Conservation (phyloP, 2,888 invertebrate species). For the Pterostichus madidus region DNA sequence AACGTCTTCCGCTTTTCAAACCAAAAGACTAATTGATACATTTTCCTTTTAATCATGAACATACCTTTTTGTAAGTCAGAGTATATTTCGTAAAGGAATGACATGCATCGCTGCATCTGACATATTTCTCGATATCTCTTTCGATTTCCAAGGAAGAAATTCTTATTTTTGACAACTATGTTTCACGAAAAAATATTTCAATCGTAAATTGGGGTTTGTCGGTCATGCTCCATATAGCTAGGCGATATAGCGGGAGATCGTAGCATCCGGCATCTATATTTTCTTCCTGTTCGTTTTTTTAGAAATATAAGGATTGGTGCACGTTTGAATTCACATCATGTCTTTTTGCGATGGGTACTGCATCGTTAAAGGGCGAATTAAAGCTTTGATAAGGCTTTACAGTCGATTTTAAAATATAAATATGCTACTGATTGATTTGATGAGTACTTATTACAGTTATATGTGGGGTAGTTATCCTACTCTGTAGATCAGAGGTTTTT, state of each 20-base stretch:
- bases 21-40: not conserved
- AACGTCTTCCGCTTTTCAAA: not conserved
- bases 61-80: too few species aligned
- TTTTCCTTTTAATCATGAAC: not conserved
- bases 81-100: not conserved
- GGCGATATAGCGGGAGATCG: slow-evolving; percentile 33
- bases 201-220: slow-evolving; percentile 40
- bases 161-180: slow-evolving; percentile 53
- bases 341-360: not conserved
- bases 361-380: slow-evolving; percentile 13
- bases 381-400: not conserved
- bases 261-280: slow-evolving; percentile 46
- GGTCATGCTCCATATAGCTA: slow-evolving; percentile 54
- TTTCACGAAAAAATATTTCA: slow-evolving; percentile 53
- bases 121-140: slow-evolving; percentile 5
- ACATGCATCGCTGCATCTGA: slow-evolving; percentile 30
- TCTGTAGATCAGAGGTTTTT: too few species aligned
- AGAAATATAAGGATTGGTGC: slow-evolving; percentile 12
- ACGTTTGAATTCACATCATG: slow-evolving; percentile 25
- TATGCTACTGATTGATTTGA: too few species aligned
- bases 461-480: too few species aligned
- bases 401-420: too few species aligned
- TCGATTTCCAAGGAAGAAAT: slow-evolving; percentile 23
- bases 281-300: slow-evolving; percentile 51
- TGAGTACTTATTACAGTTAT: too few species aligned